Percentiles rank a stretch among this genome's conserved stretches.
Conservation (phyloP, 2,888 invertebrate genomes). For the Silvanus unidentatus region DNA sequence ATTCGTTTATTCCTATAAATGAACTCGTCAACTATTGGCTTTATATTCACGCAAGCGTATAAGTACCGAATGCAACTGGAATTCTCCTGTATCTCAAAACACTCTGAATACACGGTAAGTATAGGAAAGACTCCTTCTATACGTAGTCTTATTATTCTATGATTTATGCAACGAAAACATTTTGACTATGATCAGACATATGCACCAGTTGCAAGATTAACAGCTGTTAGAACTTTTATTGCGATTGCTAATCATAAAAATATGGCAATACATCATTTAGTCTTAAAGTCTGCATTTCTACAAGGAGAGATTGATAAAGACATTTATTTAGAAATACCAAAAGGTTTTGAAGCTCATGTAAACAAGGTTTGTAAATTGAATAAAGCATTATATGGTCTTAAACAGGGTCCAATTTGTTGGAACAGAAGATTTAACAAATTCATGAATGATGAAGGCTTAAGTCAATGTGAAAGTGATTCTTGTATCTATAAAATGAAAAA, state of each 20-base stretch:
- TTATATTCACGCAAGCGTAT: no score
- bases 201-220: conserved; percentile 27
- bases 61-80: no score
- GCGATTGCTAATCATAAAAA: conserved; percentile 15
- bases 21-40: no score
- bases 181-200: conserved; percentile 20
- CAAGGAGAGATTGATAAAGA: conserved; percentile 17
- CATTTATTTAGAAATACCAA: background rate
- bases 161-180: conserved; percentile 13
- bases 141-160: no score
- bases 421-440: background rate
- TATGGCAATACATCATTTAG: conserved; percentile 21
- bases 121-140: no score
- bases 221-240: conserved; percentile 22
- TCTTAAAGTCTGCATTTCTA: conserved; percentile 29
- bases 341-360: no score
- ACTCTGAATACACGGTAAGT: no score
- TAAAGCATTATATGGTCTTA: background rate
- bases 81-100: no score
- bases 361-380: background rate
- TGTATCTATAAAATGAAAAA: background rate
- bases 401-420: background rate
- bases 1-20: no score
- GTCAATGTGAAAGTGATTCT: background rate
- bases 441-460: background rate